Evolutionary conservation across 2,797 vertebrate species (phyloP).

Genomic region (Pseudocheirus occidentalis): DNA sequence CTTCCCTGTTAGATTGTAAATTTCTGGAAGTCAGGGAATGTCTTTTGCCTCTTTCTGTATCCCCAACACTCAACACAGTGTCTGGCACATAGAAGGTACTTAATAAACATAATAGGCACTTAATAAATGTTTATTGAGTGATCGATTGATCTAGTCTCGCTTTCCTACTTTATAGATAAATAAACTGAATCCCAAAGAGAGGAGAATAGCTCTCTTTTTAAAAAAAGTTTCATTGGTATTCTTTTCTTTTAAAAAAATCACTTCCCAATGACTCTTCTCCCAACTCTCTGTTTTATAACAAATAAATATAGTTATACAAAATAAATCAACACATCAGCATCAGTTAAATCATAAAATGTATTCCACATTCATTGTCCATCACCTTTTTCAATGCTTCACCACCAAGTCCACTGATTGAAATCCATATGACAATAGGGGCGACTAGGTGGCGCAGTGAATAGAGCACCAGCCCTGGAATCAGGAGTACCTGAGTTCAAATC

Average conservation of each 20-base stretch:
- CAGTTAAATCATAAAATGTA: neutral
- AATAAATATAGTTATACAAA: neutral
- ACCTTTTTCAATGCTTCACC: neutral
- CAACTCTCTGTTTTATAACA: neutral
- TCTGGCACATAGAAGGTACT: neutral
- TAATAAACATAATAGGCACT: neutral
- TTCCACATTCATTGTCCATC: neutral
- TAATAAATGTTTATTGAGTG: neutral
- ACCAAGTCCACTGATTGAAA: neutral
- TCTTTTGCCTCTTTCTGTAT: neutral
- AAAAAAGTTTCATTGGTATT: neutral
- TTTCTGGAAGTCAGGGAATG: neutral
- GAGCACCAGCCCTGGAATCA: too few relatives aligned
- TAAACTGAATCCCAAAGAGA: neutral
- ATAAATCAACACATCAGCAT: neutral
- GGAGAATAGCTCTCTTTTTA: neutral
- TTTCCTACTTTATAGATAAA: neutral
- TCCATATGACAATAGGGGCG: too few relatives aligned
- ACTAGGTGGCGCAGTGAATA: too few relatives aligned
- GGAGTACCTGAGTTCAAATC: too few relatives aligned
- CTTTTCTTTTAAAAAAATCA: neutral
- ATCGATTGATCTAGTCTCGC: neutral
- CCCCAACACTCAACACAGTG: neutral
- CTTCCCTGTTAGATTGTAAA: neutral
- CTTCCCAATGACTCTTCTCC: neutral